Base-by-base conservation (phyloP, 2,113 vertebrate species). In the Silurus meridionalis region DNA sequence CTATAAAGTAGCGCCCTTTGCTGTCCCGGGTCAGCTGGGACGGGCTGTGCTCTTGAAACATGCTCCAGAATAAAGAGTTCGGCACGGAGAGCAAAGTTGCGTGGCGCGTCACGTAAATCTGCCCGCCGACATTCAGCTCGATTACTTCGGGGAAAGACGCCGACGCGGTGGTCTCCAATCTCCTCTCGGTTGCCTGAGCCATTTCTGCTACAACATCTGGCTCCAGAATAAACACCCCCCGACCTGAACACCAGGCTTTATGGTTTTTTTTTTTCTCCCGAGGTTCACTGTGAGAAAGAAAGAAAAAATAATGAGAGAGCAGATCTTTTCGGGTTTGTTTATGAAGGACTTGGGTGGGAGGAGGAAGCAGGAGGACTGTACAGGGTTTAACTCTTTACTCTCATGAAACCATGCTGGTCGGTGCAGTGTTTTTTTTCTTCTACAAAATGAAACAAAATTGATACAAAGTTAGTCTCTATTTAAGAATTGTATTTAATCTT, bases 1-100 rank as follows among this genome's bases (percentile, higher is more conserved):
- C 97, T 89, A 99, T 93, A 91, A 99, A 99, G 95, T 96, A 98
- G 88, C 98, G 97, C 46, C 97, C 97, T 88, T 98, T 98, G 93
- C 95, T 94, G 96, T 99, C 98, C 90, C 94, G 96, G 25, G 96
- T 95, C 90, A 99, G 94, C 83, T 96, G 96, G 75, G 92, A 90
- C 37, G 96, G 94, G 89, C 93, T 94, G 87, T 94, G 92, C 89
- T 95, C 95, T 53, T 94, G 95, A 93, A 99, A 99, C 95, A 97
- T 96, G 85, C 93, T 93, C 96, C 97, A 96, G 75, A 99, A 95
- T 46, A 97, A 93, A 14, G 97, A 98, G 93, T 96, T 95, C 0
- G 96, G 96, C 46, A 96, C 97, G 64, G 97, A 94, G 5, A 95
- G 95, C 86, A 99, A 95, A 52, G 97, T 99, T 53, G 96, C 95